Percentiles rank a stretch among this genome's conserved stretches.
Conservation (phyloP, 2,113 vertebrate genomes). For the Falco punctatus region DNA sequence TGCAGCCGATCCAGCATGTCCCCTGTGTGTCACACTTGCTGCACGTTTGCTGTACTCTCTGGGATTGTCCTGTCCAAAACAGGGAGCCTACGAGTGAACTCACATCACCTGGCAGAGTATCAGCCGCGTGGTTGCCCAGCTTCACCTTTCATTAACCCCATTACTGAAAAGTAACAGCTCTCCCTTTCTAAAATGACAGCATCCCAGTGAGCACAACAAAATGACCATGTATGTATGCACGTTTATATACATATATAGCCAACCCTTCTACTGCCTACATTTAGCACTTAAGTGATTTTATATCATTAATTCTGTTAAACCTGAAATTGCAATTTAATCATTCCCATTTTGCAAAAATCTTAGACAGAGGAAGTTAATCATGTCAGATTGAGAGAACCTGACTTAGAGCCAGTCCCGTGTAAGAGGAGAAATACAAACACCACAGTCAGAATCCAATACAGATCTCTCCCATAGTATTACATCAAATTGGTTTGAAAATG, state of each 20-base stretch:
- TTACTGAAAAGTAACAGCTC: background rate
- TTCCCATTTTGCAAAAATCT: background rate
- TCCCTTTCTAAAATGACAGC: background rate
- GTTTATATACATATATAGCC: background rate
- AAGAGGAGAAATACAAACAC: background rate
- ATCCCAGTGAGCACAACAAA: background rate
- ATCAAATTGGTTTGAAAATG: background rate
- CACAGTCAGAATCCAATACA: background rate
- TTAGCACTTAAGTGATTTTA: background rate
- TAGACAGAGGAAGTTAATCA: background rate
- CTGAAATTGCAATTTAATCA: background rate
- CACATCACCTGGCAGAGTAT: background rate
- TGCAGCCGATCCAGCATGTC: background rate
- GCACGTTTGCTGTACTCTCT: background rate
- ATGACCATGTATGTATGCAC: background rate
- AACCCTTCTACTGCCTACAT: background rate
- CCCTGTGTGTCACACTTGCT: background rate
- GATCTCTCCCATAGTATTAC: background rate
- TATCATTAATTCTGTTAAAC: background rate
- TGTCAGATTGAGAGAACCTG: background rate
- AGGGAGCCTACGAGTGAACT: background rate
- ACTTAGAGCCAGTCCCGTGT: background rate
- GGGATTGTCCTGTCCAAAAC: background rate
- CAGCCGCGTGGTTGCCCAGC: background rate
- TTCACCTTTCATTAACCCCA: background rate